Evolutionary conservation across 1,140 invertebrate genomes (phyloP).

Genomic region (Eubasilissa regina): DNA sequence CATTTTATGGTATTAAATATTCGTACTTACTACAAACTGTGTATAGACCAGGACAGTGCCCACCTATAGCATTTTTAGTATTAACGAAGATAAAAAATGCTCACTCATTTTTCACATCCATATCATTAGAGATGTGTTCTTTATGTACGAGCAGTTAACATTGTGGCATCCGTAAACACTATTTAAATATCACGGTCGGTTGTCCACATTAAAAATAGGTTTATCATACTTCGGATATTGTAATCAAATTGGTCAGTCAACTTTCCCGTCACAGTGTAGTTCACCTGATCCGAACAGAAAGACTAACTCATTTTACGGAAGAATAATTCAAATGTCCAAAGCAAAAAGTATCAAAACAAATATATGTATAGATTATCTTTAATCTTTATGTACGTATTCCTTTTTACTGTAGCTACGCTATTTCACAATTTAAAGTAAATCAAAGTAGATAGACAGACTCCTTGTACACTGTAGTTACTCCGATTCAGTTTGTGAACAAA

Average conservation of each 20-base stretch:
- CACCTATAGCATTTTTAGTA: too few species aligned
- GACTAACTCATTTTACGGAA: not conserved
- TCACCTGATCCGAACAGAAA: not conserved
- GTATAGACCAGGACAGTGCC: too few species aligned
- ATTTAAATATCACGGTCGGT: slow-evolving; percentile 52
- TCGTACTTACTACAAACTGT: too few species aligned
- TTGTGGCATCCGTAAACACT: slow-evolving; percentile 45
- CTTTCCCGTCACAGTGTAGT: slow-evolving; percentile 50
- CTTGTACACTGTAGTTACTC: not conserved
- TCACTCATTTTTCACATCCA: slow-evolving; percentile 1
- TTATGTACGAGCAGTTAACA: slow-evolving; percentile 21
- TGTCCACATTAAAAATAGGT: slow-evolving; percentile 52
- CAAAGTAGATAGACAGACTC: not conserved
- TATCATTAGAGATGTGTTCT: slow-evolving; percentile 25
- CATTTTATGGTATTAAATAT: too few species aligned
- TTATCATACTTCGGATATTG: slow-evolving; percentile 49
- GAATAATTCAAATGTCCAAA: not conserved
- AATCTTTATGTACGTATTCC: not conserved
- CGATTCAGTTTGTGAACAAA: slow-evolving; percentile 25
- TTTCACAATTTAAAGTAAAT: too few species aligned
- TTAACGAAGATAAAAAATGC: too few species aligned
- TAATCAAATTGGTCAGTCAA: slow-evolving; percentile 54
- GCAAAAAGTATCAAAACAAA: slow-evolving; percentile 15
- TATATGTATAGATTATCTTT: not conserved
- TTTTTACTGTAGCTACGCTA: not conserved